These are phyloP conservation scores for Melieria crassipennis DNA, from an alignment of 2,888 invertebrate genomes.

Conservation along the genomic window DNA sequence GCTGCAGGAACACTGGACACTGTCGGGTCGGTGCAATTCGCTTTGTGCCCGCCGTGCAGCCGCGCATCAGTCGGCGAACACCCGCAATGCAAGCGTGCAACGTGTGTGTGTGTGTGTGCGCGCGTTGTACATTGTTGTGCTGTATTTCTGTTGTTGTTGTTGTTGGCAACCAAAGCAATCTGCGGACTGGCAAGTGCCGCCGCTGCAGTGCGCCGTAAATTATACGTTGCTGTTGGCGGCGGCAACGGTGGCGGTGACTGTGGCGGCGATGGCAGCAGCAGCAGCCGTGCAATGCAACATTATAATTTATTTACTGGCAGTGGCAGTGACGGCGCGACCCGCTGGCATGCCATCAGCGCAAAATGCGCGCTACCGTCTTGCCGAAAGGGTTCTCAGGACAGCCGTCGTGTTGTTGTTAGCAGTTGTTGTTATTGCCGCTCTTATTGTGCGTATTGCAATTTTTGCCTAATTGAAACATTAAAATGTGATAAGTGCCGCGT, in stretches of 20 bases:
- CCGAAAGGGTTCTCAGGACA: slow-evolving; percentile 6
- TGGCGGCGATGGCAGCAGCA: slow-evolving; percentile 22
- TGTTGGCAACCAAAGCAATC: no score
- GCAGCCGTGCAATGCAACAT: slow-evolving; percentile 45
- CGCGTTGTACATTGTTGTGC: no score
- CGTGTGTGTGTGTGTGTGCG: no score
- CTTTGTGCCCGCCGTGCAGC: slow-evolving; percentile 39
- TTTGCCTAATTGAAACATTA: slow-evolving; percentile 62
- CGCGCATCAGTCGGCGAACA: slow-evolving; percentile 27
- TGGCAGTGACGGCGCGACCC: slow-evolving; percentile 24
- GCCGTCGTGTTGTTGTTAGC: slow-evolving; percentile 22
- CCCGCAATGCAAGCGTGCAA: no score
- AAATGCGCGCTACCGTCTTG: neutral
- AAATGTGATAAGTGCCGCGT: slow-evolving; percentile 61
- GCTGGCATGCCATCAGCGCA: no score
- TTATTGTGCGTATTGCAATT: slow-evolving; percentile 39
- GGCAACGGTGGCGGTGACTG: slow-evolving; percentile 4
- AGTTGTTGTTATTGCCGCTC: slow-evolving; percentile 36
- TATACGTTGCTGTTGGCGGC: slow-evolving; percentile 36
- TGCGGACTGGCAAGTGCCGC: neutral
- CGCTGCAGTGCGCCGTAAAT: slow-evolving; percentile 34
- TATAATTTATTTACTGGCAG: slow-evolving; percentile 50
- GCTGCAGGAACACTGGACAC: neutral
- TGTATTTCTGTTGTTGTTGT: no score
- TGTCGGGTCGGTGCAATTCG: slow-evolving; percentile 4